A percentile compares a stretch with the other conserved stretches of the same genome.
These are phyloP conservation scores for Ectemnius lituratus DNA, from an alignment of 2,888 invertebrate species.

Conservation along the genomic window DNA sequence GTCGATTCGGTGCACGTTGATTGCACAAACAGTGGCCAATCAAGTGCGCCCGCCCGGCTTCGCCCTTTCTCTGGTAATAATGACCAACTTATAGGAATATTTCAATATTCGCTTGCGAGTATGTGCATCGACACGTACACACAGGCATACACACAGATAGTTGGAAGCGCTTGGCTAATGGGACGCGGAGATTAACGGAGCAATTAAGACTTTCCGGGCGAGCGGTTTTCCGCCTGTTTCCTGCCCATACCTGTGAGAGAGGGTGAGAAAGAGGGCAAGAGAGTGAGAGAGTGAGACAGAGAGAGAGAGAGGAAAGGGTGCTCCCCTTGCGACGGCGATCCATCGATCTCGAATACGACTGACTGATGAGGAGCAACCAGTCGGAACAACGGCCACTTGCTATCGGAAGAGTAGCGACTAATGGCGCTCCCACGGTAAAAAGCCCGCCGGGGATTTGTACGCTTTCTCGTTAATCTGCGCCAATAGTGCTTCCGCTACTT, in stretches of 20 bases:
- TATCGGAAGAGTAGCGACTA: slow-evolving; percentile 6
- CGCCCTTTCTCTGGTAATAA: too few species aligned
- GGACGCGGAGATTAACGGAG: slow-evolving; percentile 8
- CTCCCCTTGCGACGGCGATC: slow-evolving; percentile 3
- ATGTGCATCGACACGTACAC: too few species aligned
- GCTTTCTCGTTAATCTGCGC: background rate
- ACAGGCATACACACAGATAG: too few species aligned
- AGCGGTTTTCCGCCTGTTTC: background rate
- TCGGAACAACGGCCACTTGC: slow-evolving; percentile 4
- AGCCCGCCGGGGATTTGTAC: slow-evolving; percentile 5
- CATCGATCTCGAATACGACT: slow-evolving; percentile 7
- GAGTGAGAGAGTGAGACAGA: too few species aligned
- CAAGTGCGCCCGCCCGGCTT: too few species aligned
- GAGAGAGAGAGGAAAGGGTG: background rate
- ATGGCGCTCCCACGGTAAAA: slow-evolving; percentile 4
- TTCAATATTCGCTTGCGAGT: too few species aligned
- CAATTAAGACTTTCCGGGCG: slow-evolving; percentile 8
- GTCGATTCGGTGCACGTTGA: slow-evolving; percentile 14
- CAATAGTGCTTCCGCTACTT: too few species aligned
- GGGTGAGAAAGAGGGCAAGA: too few species aligned
- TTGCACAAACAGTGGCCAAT: slow-evolving; percentile 16
- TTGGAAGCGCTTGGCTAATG: background rate
- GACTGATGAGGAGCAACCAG: slow-evolving; percentile 8
- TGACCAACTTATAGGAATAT: too few species aligned
- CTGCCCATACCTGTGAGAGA: too few species aligned